Conservation (phyloP, 2,888 invertebrate genomes). For the Sturmia bella region DNA sequence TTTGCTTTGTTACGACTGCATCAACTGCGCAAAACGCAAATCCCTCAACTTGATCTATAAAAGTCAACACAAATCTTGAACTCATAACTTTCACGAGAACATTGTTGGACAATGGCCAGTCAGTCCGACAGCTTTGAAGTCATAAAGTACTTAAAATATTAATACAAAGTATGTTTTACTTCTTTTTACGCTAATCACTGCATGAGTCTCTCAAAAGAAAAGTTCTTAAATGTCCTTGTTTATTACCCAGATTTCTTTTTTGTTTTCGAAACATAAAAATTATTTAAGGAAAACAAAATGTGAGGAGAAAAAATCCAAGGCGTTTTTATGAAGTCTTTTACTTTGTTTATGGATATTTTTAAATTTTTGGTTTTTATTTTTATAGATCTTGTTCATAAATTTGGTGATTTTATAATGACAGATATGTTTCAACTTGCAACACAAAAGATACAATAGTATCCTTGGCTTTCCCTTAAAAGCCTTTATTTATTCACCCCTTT, state of each 20-base stretch:
- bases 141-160: constrained; percentile 66
- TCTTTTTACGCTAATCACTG: constrained; percentile 59
- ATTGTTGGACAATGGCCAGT: constrained; percentile 64
- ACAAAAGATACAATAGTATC: constrained; percentile 37
- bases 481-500: constrained; percentile 58
- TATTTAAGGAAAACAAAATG: not conserved
- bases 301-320: constrained; percentile 17
- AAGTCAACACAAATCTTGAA: constrained; percentile 41
- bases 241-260: constrained; percentile 43
- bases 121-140: constrained; percentile 25
- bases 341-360: constrained; percentile 58
- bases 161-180: constrained; percentile 58
- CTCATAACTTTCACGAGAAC: constrained; percentile 37
- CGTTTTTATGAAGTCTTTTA: constrained; percentile 67
- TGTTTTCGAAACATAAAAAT: constrained; percentile 18
- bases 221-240: constrained; percentile 56
- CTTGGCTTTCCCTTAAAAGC: constrained; percentile 9
- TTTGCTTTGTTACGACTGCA: not conserved
- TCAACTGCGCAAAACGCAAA: constrained; percentile 58
- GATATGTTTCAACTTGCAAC: constrained; percentile 52
- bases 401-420: constrained; percentile 68
- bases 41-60: constrained; percentile 47
- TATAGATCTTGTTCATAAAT: constrained; percentile 70
- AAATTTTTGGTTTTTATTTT: constrained; percentile 34
- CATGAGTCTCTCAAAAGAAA: constrained; percentile 39